A percentile compares a stretch with the other conserved stretches of the same genome.
Conservation (phyloP, 2,797 vertebrate genomes). For the Bryconaethiops microstoma region DNA sequence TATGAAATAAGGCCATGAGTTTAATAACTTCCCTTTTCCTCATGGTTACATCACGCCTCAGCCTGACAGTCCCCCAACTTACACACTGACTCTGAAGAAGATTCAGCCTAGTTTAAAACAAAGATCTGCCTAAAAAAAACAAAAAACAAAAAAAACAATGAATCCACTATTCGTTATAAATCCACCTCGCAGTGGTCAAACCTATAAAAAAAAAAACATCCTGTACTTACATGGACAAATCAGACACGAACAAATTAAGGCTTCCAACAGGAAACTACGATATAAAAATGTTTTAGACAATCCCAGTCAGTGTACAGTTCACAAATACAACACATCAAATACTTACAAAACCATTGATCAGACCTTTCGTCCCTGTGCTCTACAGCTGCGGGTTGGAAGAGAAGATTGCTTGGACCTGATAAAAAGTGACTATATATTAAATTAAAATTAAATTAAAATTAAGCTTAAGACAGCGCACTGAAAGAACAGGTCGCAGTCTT, state of each 20-base stretch:
- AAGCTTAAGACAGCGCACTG: too few species aligned
- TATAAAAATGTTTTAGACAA: constrained; percentile 7
- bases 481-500: too few species aligned
- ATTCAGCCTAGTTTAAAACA: neutral
- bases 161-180: neutral
- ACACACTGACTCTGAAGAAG: neutral
- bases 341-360: neutral
- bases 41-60: neutral
- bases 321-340: constrained; percentile 8
- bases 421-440: neutral
- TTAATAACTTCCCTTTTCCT: neutral
- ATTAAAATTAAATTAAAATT: too few species aligned
- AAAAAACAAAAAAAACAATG: neutral
- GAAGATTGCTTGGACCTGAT: neutral
- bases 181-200: neutral
- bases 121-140: neutral
- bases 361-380: neutral
- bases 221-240: neutral
- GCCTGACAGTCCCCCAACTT: neutral
- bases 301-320: constrained; percentile 1
- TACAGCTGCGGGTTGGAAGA: neutral
- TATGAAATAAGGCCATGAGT: constrained; percentile 41
- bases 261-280: constrained; percentile 38
- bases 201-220: constrained; percentile 9
- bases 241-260: constrained; percentile 40